Evolutionary conservation across 2,113 vertebrate species (phyloP), one percentile per base, ranked within the genome.

Genomic region (Gnathonemus echidnorhynchus): DNA sequence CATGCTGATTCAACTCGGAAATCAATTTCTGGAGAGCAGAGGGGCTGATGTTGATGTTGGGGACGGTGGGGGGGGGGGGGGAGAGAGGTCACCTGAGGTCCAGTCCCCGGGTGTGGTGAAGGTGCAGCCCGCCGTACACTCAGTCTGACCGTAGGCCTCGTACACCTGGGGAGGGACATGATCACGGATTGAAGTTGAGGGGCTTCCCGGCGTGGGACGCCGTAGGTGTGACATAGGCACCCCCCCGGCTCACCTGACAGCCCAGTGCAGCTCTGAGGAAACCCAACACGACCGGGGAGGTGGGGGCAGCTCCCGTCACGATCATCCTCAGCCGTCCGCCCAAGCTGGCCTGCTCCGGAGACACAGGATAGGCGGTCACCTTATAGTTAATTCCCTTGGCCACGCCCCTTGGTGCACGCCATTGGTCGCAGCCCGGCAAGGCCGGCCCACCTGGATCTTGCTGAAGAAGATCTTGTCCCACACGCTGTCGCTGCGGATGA

Each of bases 61-160:
- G 5, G 45, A 21, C 1, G 8, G 52, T 15, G 15, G 52, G 2
- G 53, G 53, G 53, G 15, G 48, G 5, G 52, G n/a, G 48, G 5
- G 52, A 19, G 39, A 83, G n/a, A 10, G 7, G 2, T 92, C 94
- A 99, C 98, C 98, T 97, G 98, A 96, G 0, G 98, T 99, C 98
- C 98, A 99, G 95, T 99, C 98, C 74, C 98, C 98, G 0, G 98
- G 98, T 1, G 98, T 99, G 6, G 98, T 99, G 90, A 96, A 99
- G 74, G 98, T 99, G 91, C 98, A 99, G 62, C 98, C 98, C 35
- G 98, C 98, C 13, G 98, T 99, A 93, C 98, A 99, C 91, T 99
- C 98, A 0, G 98, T 99, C 95, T 99, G 98, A 83, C 98, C 98
- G 0, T 99, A 99, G 0, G 98, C 98, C 95, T 99, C 98, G 53